Evolutionary conservation across 2,113 vertebrate species (phyloP).

Genomic region (Callaeas wilsoni): DNA sequence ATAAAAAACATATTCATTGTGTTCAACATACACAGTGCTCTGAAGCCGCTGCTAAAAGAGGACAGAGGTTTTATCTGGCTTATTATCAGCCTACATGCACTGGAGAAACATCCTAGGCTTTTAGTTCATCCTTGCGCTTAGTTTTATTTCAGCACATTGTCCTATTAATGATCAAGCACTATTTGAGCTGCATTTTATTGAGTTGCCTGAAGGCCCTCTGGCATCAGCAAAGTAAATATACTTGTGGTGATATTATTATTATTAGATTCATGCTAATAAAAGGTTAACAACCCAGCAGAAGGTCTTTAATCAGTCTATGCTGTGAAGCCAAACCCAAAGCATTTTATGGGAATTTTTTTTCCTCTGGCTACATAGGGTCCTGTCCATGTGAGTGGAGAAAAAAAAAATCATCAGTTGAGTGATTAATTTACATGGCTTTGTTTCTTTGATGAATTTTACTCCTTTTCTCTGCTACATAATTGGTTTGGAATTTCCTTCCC

Average conservation of each 20-base stretch:
- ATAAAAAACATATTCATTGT: constrained; percentile 31
- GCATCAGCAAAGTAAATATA: constrained; percentile 57
- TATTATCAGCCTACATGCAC: neutral
- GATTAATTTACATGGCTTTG: constrained; percentile 17
- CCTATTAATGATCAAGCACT: constrained; percentile 43
- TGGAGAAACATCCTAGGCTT: constrained; percentile 16
- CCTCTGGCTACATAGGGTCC: neutral
- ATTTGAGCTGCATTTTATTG: constrained; percentile 47
- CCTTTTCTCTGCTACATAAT: constrained; percentile 41
- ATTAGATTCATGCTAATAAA: constrained; percentile 58
- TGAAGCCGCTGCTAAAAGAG: constrained; percentile 16
- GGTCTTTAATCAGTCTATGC: constrained; percentile 51
- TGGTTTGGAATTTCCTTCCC: constrained; percentile 49
- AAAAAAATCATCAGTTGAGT: neutral
- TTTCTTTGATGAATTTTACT: constrained; percentile 5
- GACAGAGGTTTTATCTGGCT: constrained; percentile 24
- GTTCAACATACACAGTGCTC: neutral
- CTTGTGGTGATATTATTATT: constrained; percentile 62
- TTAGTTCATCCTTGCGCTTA: constrained; percentile 22
- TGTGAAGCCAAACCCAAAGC: constrained; percentile 33
- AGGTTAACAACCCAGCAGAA: constrained; percentile 48
- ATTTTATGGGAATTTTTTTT: constrained; percentile 9
- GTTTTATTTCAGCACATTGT: constrained; percentile 52
- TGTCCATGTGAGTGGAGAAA: neutral
- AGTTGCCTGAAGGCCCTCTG: constrained; percentile 42